Base-by-base conservation (phyloP, 2,113 vertebrate species). In the Campylomormyrus tamandua region DNA sequence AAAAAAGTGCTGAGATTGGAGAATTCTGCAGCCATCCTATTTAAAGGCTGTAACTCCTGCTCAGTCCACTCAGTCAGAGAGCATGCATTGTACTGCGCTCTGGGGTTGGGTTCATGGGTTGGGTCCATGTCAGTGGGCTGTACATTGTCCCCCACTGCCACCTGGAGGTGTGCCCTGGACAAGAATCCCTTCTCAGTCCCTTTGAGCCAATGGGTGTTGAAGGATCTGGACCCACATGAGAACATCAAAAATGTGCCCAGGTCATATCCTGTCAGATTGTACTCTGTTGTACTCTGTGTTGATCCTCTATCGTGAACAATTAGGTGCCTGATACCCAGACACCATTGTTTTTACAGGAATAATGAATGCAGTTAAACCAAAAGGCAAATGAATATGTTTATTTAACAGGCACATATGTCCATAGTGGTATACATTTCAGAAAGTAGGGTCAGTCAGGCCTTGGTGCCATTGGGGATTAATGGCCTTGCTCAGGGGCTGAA, bases 1-100 rank as follows among this genome's bases (percentile, higher is more conserved):
- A 86, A 86, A 93, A 91, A 90, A 90, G 86, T 46, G 50, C 89
- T 91, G 89, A 92, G 90, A 53, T 89, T 90, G 88, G 89, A 91
- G 87, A 88, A 91, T 89, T 88, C 85, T 89, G 62, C 90, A 87
- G 62, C 91, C 90, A 90, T 91, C 88, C 89, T 90, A 45, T 66
- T 90, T 91, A 74, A 83, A 48, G 50, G 90, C 58, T 46, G n/a
- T 15, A 88, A 87, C 62, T 89, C 10, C 48, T 90, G 62, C 90
- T n/a, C 27, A 52, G 87, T 58, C 35, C 56, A 53, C n/a, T 46
- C 39, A 53, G 87, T 62, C 31, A 58, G n/a, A 88, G 50, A 24
- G 31, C 31, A 11, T 62, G 53, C 35, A 45, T 58, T 58, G 87
- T 42, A 19, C 19, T 56, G 19, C 7, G 3, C 42, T 39, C 48